These are phyloP conservation scores for Channallabes apus DNA, from an alignment of 2,797 vertebrate genomes.

Conservation along the genomic window DNA sequence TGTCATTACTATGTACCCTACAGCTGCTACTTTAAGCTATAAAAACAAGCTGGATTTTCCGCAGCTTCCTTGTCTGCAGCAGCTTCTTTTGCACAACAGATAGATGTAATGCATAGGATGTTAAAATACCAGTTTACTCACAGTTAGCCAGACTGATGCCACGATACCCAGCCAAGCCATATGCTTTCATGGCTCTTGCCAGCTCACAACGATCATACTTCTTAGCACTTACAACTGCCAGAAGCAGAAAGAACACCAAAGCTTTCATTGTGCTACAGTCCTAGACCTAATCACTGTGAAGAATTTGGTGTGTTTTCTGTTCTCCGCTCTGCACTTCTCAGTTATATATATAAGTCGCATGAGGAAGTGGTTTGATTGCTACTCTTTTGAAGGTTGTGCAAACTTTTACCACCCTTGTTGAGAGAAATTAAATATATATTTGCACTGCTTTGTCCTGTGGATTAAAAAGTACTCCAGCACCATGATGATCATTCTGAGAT, in stretches of 20 bases:
- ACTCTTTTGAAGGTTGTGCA: not conserved
- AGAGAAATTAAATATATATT: not conserved
- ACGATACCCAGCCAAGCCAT: slow-evolving; percentile 63
- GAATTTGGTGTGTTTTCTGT: not conserved
- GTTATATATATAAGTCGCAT: not conserved
- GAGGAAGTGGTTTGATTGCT: not conserved
- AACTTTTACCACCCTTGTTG: not conserved
- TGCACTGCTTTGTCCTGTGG: not conserved
- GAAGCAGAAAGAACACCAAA: slow-evolving; percentile 60
- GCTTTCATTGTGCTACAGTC: slow-evolving; percentile 54
- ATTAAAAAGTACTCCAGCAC: not conserved
- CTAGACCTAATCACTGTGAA: not conserved
- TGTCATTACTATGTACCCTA: too few relatives aligned
- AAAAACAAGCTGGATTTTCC: too few relatives aligned
- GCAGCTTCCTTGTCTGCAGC: not conserved
- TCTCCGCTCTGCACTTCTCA: not conserved
- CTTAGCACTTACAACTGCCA: slow-evolving; percentile 51
- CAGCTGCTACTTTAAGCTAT: not conserved
- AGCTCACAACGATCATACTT: slow-evolving; percentile 64
- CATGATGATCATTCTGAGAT: not conserved
- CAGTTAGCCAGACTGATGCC: slow-evolving; percentile 68
- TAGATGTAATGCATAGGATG: not conserved
- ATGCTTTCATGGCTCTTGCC: slow-evolving; percentile 57
- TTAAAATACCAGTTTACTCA: slow-evolving; percentile 57
- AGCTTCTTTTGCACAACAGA: not conserved